Conservation (phyloP, 2,888 invertebrate species). For the Lithophane leautieri region DNA sequence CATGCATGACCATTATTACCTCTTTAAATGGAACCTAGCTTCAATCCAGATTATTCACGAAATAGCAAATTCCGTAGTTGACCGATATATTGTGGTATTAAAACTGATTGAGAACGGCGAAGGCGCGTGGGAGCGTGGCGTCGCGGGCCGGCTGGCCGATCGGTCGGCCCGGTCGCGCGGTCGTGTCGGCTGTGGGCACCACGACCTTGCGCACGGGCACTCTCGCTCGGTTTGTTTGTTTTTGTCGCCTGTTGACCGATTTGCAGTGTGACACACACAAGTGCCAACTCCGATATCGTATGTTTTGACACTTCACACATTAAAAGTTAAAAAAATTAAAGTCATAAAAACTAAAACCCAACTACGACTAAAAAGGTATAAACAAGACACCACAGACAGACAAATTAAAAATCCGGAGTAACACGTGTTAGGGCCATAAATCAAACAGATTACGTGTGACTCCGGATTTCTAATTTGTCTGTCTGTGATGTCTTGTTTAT, state of each 20-base stretch:
- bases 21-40: not conserved
- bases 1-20: not conserved
- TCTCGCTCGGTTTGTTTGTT: slow-evolving; percentile 52
- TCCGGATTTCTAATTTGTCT: too few relatives aligned
- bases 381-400: too few relatives aligned
- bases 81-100: slow-evolving; percentile 14
- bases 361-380: too few relatives aligned
- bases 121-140: slow-evolving; percentile 49
- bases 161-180: not conserved
- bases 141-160: not conserved
- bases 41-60: slow-evolving; percentile 5
- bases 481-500: too few relatives aligned
- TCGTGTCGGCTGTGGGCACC: slow-evolving; percentile 15
- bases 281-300: slow-evolving; percentile 43
- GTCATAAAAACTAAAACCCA: too few relatives aligned
- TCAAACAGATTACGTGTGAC: too few relatives aligned
- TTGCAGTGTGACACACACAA: slow-evolving; percentile 20
- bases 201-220: slow-evolving; percentile 68
- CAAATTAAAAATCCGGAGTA: too few relatives aligned
- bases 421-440: too few relatives aligned
- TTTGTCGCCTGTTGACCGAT: slow-evolving; percentile 49
- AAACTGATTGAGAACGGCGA: not conserved
- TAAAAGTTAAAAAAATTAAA: slow-evolving; percentile 12
- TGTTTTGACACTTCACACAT: slow-evolving; percentile 20
- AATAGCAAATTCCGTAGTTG: slow-evolving; percentile 13